phyloP scores from a whole-genome alignment of 2,113 vertebrate species.

The mouse (Mus musculus) region DNA sequence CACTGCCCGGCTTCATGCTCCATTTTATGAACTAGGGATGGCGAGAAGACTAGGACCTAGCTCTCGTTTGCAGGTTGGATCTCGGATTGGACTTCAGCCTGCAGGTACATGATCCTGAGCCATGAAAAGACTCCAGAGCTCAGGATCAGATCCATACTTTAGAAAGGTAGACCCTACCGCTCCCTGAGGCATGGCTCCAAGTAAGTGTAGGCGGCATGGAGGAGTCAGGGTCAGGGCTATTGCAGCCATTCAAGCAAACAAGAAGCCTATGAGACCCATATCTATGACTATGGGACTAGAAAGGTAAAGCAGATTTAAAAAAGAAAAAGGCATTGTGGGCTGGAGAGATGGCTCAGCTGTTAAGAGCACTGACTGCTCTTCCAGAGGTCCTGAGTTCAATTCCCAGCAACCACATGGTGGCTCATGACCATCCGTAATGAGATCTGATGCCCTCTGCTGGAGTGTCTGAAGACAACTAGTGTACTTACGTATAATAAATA shows the following conservation, averaged over 20 bases:
- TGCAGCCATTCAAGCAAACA: slow-evolving; percentile 11
- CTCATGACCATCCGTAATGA: too few relatives aligned
- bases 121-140: slow-evolving; percentile 13
- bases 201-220: not conserved
- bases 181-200: slow-evolving; percentile 2
- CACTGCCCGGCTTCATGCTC: not conserved
- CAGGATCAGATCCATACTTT: slow-evolving; percentile 9
- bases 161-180: not conserved
- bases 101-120: not conserved
- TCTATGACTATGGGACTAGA: not conserved
- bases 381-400: too few relatives aligned
- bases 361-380: too few relatives aligned
- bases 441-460: too few relatives aligned
- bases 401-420: too few relatives aligned
- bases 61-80: slow-evolving; percentile 20
- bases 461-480: too few relatives aligned
- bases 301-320: not conserved
- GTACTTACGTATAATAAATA: too few relatives aligned
- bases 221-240: slow-evolving; percentile 23
- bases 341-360: too few relatives aligned
- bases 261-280: not conserved
- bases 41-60: slow-evolving; percentile 22
- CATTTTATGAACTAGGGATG: slow-evolving; percentile 45
- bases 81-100: slow-evolving; percentile 52
- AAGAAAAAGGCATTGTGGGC: too few relatives aligned